Evolutionary conservation across 2,888 invertebrate genomes (phyloP).

Genomic region (Abrostola triplasia): DNA sequence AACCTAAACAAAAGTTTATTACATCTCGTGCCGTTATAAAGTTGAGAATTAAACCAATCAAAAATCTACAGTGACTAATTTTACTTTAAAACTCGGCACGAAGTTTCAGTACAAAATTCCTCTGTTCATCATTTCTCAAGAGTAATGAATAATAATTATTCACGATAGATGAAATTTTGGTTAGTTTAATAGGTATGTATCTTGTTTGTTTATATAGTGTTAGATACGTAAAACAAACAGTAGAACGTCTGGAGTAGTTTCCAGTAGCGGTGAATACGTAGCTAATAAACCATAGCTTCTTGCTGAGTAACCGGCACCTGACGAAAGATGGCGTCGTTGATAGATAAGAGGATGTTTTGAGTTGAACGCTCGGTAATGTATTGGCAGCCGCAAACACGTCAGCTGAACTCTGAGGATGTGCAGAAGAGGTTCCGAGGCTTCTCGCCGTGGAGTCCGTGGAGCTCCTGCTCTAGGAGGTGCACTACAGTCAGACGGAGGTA

Average conservation of each 20-base stretch:
- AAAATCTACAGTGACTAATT: constrained; percentile 11
- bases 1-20: constrained; percentile 2
- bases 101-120: constrained; percentile 10
- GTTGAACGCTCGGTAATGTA: constrained; percentile 35
- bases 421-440: constrained; percentile 87
- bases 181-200: constrained; percentile 26
- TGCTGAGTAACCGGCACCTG: constrained; percentile 8
- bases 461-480: constrained; percentile 93
- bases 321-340: constrained; percentile 16
- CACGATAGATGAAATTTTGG: constrained; percentile 36
- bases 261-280: constrained; percentile 15
- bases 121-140: constrained; percentile 19
- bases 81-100: constrained; percentile 5
- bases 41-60: not conserved
- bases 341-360: constrained; percentile 21
- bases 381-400: constrained; percentile 62
- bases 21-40: not conserved
- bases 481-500: constrained; percentile 93
- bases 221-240: constrained; percentile 39
- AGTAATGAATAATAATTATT: constrained; percentile 33
- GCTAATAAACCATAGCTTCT: constrained; percentile 25
- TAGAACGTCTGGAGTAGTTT: constrained; percentile 28
- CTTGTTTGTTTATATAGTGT: constrained; percentile 44
- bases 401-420: constrained; percentile 69
- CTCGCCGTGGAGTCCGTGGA: constrained; percentile 95